Evolutionary conservation across 1,140 invertebrate genomes (phyloP), one percentile per base, ranked within the genome.

Genomic region (Drosophila biarmipes): DNA sequence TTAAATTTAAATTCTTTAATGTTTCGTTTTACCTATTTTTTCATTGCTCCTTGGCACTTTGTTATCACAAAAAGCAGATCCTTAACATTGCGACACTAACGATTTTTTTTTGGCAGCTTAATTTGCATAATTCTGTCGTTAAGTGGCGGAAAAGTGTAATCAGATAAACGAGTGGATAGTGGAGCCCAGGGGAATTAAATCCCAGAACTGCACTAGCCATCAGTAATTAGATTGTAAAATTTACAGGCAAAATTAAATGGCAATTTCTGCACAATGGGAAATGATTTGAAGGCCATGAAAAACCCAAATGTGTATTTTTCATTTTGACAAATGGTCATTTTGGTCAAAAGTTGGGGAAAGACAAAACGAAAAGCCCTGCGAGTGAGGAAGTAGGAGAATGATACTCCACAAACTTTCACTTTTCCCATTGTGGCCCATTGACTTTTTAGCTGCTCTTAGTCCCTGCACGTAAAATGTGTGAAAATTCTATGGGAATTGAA

Each of bases 81-180:
- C 35, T 24, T 24, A 57, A 37, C 19, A 27, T 34, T 24, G 34
- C 35, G 14, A 31, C 31, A 35, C 40, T 71, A 48, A 63, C 68
- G 63, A 73, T 31, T 45, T 63, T 57, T 31, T 49, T 27, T 51
- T 0, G 63, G 35, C 45, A 40, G 27, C 42, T 15, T 85, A 55
- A 85, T 85, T 85, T 86, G 59, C 77, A 86, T 85, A 78, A 85
- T 85, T 80, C 67, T 21, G 40, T 72, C 76, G 63, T 85, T 85
- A 85, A 85, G 73, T 77, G 80, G 77, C 80, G 73, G 72, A 73
- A 85, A 85, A 85, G 75, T 85, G 76, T 85, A 85, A 80, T 85
- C 80, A 67, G 85, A 85, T 72, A 71, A 84, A 66, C 56, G 62
- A 69, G 62, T 46, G 78, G 80, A 84, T 84, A 79, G 75, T 66